A percentile compares a stretch with the other conserved stretches of the same genome.
phyloP scores from a whole-genome alignment of 2,113 vertebrate species.

The Morone chrysops region DNA sequence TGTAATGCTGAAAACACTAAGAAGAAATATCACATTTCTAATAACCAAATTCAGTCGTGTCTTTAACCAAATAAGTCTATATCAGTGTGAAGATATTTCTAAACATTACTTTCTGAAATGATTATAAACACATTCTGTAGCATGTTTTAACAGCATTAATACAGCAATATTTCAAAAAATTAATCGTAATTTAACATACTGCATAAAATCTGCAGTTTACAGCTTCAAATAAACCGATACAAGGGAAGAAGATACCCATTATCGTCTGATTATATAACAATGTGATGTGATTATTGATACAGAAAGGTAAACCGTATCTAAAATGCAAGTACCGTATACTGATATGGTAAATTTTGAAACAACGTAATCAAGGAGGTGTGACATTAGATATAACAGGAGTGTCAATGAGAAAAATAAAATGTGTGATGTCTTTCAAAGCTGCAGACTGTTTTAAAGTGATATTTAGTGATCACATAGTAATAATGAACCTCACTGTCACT shows the following conservation, averaged over 20 bases:
- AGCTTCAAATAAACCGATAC: not conserved
- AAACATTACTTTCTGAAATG: not conserved
- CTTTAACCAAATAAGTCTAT: not conserved
- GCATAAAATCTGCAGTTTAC: conserved; percentile 10
- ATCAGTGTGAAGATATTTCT: not conserved
- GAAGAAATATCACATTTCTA: not conserved
- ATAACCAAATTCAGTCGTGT: not conserved
- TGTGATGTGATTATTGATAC: conserved; percentile 5
- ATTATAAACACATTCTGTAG: not conserved
- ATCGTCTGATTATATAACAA: not conserved
- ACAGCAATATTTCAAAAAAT: not conserved
- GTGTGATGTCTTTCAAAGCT: not conserved
- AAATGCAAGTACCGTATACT: not conserved
- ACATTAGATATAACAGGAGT: conserved; percentile 26
- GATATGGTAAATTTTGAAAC: not conserved
- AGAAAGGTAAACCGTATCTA: not conserved
- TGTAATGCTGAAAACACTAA: too few relatives aligned
- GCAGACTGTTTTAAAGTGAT: not conserved
- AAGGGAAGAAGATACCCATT: not conserved
- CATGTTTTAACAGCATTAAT: not conserved
- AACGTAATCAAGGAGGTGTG: not conserved
- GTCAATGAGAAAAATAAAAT: not conserved
- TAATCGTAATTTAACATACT: not conserved
- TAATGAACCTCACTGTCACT: not conserved
- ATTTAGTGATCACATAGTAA: conserved; percentile 9